A percentile compares a stretch with the other conserved stretches of the same genome.
Evolutionary conservation across 2,888 invertebrate genomes (phyloP).

Genomic region (Phengaris arion): DNA sequence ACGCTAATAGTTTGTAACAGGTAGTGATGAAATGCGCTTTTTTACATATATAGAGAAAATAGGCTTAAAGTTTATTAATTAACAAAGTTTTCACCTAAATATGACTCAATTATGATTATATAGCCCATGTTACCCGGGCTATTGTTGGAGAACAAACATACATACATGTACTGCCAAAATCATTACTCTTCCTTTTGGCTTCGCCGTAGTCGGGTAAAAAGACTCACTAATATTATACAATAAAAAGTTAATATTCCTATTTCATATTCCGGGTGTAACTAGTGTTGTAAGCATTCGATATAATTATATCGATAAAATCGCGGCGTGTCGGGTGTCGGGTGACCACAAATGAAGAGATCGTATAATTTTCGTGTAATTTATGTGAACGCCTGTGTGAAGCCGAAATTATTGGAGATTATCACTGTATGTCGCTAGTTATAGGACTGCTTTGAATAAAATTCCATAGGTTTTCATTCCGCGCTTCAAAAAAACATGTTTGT

Average conservation of each 20-base stretch:
- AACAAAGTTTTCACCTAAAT: too few relatives aligned
- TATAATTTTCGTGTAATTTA: slow-evolving; percentile 70
- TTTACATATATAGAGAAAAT: too few relatives aligned
- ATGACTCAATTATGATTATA: too few relatives aligned
- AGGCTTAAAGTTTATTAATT: too few relatives aligned
- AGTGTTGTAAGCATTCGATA: slow-evolving; percentile 12
- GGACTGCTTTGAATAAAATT: background rate
- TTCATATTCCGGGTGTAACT: background rate
- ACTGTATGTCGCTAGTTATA: background rate
- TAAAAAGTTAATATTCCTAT: background rate
- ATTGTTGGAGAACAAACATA: too few relatives aligned
- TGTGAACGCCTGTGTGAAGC: slow-evolving; percentile 53
- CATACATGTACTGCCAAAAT: too few relatives aligned
- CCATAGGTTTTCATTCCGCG: background rate
- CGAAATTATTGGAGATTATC: slow-evolving; percentile 27
- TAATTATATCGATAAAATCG: slow-evolving; percentile 6
- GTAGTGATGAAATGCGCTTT: too few relatives aligned
- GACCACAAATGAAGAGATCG: slow-evolving; percentile 30
- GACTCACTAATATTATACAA: background rate
- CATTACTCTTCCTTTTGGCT: too few relatives aligned
- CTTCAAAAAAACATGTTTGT: too few relatives aligned
- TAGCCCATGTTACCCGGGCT: too few relatives aligned
- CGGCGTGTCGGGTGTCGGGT: background rate
- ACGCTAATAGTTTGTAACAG: too few relatives aligned
- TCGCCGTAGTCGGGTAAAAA: too few relatives aligned